These are phyloP conservation scores for Epizoanthus scotinus DNA, from an alignment of 92 coral and sea anemone species.

Conservation along the genomic window DNA sequence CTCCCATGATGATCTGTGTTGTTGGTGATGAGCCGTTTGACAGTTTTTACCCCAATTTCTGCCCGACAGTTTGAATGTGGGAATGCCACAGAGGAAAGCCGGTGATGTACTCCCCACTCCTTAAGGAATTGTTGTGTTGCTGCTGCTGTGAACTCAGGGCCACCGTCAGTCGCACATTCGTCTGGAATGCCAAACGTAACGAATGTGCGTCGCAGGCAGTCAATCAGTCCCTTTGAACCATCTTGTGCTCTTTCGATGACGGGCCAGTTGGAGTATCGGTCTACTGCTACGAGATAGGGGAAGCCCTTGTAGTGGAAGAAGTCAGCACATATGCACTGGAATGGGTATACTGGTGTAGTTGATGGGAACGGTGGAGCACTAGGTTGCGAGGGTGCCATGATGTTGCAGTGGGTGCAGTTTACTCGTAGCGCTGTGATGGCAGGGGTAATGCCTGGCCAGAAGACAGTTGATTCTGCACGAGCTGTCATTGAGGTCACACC, in stretches of 20 bases:
- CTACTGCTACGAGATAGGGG: conserved; percentile 67
- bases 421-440: not conserved
- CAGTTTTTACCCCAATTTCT: not conserved
- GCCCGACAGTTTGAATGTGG: conserved; percentile 33
- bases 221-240: conserved; percentile 62
- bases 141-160: conserved; percentile 50
- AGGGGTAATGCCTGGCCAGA: conserved; percentile 43
- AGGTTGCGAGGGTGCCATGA: not conserved
- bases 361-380: conserved; percentile 22
- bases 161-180: conserved; percentile 56
- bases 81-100: conserved; percentile 68
- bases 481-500: conserved; percentile 44
- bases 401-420: conserved; percentile 1
- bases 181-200: conserved; percentile 71
- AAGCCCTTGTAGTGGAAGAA: conserved; percentile 74
- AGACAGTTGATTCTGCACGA: conserved; percentile 25
- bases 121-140: conserved; percentile 59
- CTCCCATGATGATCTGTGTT: not conserved
- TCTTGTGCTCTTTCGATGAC: conserved; percentile 54
- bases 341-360: conserved; percentile 1
- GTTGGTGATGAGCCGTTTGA: not conserved
- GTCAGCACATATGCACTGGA: conserved; percentile 60
- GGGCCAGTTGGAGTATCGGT: conserved; percentile 76
- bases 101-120: conserved; percentile 70
- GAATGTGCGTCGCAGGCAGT: conserved; percentile 51